These are phyloP conservation scores for Drosophila paracracens DNA, from an alignment of 2,888 invertebrate species.

Conservation along the genomic window DNA sequence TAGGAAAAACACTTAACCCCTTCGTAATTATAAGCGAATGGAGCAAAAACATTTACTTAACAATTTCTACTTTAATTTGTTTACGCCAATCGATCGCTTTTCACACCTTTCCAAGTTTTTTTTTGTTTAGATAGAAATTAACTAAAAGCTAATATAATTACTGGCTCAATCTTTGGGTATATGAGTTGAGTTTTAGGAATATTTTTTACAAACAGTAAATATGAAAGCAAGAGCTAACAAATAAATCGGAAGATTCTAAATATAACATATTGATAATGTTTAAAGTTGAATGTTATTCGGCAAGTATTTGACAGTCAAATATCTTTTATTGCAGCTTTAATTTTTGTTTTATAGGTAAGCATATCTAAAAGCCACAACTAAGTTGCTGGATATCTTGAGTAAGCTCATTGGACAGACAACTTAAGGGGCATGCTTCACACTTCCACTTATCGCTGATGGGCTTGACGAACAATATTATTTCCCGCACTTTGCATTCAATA, in stretches of 20 bases:
- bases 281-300: not conserved
- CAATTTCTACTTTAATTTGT: conserved; percentile 8
- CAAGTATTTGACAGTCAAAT: not conserved
- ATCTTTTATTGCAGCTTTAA: not conserved
- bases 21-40: conserved; percentile 18
- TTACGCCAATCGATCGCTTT: conserved; percentile 22
- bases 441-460: conserved; percentile 26
- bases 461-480: conserved; percentile 37
- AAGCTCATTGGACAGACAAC: not conserved
- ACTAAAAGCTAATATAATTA: not conserved
- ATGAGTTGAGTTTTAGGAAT: not conserved
- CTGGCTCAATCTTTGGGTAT: not conserved
- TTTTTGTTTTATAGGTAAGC: not conserved
- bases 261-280: not conserved
- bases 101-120: conserved; percentile 11
- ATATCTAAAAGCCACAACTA: not conserved
- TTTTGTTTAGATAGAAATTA: not conserved
- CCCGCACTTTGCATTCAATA: conserved; percentile 48
- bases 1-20: conserved; percentile 29
- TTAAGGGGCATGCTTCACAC: conserved; percentile 26
- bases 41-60: conserved; percentile 8
- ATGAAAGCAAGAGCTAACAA: not conserved
- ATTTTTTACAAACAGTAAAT: not conserved
- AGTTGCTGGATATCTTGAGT: not conserved
- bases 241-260: not conserved